phyloP scores from a whole-genome alignment of 2,888 invertebrate genomes.

The Crematogaster levior region DNA sequence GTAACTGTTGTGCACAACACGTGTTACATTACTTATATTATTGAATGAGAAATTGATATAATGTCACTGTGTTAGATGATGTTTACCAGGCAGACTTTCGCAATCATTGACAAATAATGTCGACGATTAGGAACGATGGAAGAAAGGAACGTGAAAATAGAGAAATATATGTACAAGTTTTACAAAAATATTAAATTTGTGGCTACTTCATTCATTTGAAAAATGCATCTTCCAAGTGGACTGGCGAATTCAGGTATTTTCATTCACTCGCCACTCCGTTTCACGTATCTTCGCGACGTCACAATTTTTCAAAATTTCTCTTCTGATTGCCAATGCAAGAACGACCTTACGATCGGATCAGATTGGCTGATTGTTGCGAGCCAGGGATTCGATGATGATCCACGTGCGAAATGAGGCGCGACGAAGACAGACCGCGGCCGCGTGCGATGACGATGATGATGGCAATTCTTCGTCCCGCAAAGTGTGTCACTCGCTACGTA shows the following conservation, averaged over 20 bases:
- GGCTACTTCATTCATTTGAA: not conserved
- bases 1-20: too few relatives aligned
- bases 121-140: too few relatives aligned
- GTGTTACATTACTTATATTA: too few relatives aligned
- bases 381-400: conserved; percentile 28
- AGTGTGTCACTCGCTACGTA: conserved; percentile 30
- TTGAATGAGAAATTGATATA: too few relatives aligned
- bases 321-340: not conserved
- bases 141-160: not conserved
- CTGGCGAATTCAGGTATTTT: not conserved
- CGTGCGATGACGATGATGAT: not conserved
- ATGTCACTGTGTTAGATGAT: too few relatives aligned
- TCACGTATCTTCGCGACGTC: not conserved
- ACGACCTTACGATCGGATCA: conserved; percentile 23
- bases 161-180: not conserved
- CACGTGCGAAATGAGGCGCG: conserved; percentile 21
- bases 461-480: conserved; percentile 17
- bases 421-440: not conserved
- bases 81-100: too few relatives aligned
- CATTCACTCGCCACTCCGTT: not conserved
- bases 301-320: not conserved
- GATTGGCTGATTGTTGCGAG: conserved; percentile 41
- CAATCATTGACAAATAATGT: too few relatives aligned
- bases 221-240: not conserved
- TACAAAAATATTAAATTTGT: not conserved